phyloP scores from a whole-genome alignment of 2,797 vertebrate genomes.

The Cheirogaleus major region DNA sequence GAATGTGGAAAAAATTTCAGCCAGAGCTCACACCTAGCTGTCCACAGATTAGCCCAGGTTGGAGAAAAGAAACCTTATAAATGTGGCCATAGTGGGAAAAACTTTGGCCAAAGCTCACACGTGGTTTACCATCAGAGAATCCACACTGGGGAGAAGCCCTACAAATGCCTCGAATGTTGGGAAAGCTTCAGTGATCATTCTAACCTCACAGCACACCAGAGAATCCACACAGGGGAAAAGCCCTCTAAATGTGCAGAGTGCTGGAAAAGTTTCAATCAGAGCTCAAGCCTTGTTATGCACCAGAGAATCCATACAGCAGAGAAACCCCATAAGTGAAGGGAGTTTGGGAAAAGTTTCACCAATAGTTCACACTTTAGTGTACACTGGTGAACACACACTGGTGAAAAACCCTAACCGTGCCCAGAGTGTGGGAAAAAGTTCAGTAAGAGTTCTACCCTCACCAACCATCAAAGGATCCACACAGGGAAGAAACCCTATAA shows the following conservation, averaged over 20 bases:
- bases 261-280: neutral
- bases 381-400: neutral
- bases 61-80: neutral
- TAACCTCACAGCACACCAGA: neutral
- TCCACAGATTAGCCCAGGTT: neutral
- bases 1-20: neutral
- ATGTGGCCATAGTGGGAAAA: neutral
- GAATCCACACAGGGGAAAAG: neutral
- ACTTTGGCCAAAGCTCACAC: neutral
- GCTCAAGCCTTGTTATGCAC: neutral
- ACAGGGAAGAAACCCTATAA: neutral
- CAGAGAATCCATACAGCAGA: conserved; percentile 43
- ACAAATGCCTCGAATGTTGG: neutral
- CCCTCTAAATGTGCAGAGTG: neutral
- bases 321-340: neutral
- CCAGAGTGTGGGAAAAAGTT: conserved; percentile 20
- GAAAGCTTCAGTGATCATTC: neutral
- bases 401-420: neutral
- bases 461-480: conserved; percentile 5
- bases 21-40: neutral
- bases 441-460: conserved; percentile 36
- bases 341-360: neutral
- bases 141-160: neutral
- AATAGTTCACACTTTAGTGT: neutral
- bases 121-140: neutral